Evolutionary conservation across 92 coral and sea anemone species (phyloP), one percentile per base, ranked within the genome.

Genomic region (Blastomussa wellsi): DNA sequence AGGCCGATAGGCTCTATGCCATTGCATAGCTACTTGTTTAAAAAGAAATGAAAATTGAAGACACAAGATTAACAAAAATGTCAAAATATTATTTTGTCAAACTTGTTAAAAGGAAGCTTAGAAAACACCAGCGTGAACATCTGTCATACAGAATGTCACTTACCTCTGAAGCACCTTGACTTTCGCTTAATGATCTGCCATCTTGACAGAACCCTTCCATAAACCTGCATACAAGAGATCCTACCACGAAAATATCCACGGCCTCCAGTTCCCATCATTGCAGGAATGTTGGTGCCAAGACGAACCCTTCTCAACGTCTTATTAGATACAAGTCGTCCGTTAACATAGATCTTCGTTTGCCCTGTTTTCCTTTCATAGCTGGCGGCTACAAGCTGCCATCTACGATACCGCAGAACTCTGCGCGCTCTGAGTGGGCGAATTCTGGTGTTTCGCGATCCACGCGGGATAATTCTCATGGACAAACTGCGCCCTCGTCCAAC

Each of bases 201-300:
- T 14, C 72, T 38, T 14, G 82, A 32, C 26, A 89, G 62, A 28
- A 79, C 92, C 26, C 74, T 68, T 31, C 92, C 86, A 52, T 84
- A 89, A 5, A 89, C 86, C 62, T 89, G 92, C 92, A 89, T 89
- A 53, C 92, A 89, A 3, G 89, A 89, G 78, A 89, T 85, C 75
- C 92, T 84, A 20, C 92, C 92, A 0, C 82, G 86, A 89, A 84
- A 89, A 78, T 84, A 89, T 10, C 92, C 77, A 28, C 83, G 22
- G 9, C 87, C 82, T 4, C 82, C 85, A 72, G 81, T 85, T 70
- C 92, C 92, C 92, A 89, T 89, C 0, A 49, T 38, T 33, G 86
- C 92, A 10, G 86, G 85, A 19, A 44, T 65, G 51, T 89, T 85
- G 35, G 92, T 89, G 28, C 86, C 69, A 29, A 89, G 85, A 10